Evolutionary conservation across 2,888 invertebrate genomes (phyloP), one percentile per base, ranked within the genome.

Genomic region (Lepidonotus clava): DNA sequence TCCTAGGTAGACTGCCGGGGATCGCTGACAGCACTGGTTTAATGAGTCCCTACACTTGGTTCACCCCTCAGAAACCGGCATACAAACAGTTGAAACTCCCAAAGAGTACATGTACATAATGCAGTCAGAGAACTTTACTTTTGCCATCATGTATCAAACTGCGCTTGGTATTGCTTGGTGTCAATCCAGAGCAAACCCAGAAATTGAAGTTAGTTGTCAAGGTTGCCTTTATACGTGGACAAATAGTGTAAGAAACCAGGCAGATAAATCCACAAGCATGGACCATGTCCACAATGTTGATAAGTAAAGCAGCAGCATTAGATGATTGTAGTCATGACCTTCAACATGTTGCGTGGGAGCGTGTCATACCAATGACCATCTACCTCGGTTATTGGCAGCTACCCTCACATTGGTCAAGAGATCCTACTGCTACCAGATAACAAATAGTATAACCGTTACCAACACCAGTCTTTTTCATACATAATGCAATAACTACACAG

Each of bases 261-360:
- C 36, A 18, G 71, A 66, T 66, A 66, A 14, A 71, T 71, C 71
- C 71, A 71, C 71, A 36, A 24, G 71, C 36, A 21, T 71, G 71
- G 71, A 38, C 71, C 18, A 71, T 71, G 38, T 71, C 71, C 71
- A 71, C 71, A 71, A 38, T 6, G 71, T 71, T 71, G 24, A 18
- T 71, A 14, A 56, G n/a, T 56, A 38, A 71, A 71, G 71, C 71
- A 71, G 71, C 71, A 71, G 71, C 71, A 71, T 71, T n/a, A 71
- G 71, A 61, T 4, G 61, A 61, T 61, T 28, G 61, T 61, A 61
- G 61, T 61, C 61, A 14, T 71, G 71, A 71, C 71, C 71, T 71
- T 71, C 71, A 71, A 71, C 71, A 66, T 28, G 28, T 18, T 61
- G 71, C 38, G 38, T 71, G 21, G 38, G 71, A 38, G 36, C 71